Percentiles rank a stretch among this genome's conserved stretches.
phyloP scores from a whole-genome alignment of 2,888 invertebrate species.

The Oscheius myriophilus region DNA sequence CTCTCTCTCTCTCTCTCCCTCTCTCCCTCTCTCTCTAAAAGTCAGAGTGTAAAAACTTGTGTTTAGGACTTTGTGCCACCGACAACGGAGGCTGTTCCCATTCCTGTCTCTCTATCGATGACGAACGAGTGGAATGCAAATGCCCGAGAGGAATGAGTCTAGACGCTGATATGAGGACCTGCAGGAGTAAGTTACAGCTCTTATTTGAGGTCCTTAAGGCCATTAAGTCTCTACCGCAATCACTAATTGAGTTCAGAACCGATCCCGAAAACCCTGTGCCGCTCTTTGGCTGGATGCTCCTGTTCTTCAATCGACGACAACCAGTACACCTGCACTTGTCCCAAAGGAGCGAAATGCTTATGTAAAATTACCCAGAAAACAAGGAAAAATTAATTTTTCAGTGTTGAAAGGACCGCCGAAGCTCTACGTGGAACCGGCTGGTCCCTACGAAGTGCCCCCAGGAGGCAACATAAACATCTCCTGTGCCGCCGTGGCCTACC shows the following conservation, averaged over 20 bases:
- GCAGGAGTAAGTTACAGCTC: slow-evolving; percentile 54
- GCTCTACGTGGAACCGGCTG: slow-evolving; percentile 66
- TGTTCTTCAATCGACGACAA: slow-evolving; percentile 62
- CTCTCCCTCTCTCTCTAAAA: not conserved
- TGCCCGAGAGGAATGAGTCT: slow-evolving; percentile 68
- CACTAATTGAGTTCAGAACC: slow-evolving; percentile 57
- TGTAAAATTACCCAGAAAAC: slow-evolving; percentile 34
- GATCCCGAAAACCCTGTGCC: slow-evolving; percentile 66
- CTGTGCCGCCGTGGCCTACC: slow-evolving; percentile 67
- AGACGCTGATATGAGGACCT: slow-evolving; percentile 63
- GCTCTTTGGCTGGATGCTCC: slow-evolving; percentile 64
- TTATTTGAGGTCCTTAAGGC: not conserved
- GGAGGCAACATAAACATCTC: slow-evolving; percentile 69
- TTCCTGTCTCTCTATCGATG: slow-evolving; percentile 63
- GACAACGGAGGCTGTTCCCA: slow-evolving; percentile 69
- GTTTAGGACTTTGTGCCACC: slow-evolving; percentile 60
- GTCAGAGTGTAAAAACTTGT: no score
- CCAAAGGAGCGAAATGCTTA: slow-evolving; percentile 62
- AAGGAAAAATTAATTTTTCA: slow-evolving; percentile 21
- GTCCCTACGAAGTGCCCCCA: slow-evolving; percentile 66
- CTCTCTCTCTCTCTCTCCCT: not conserved
- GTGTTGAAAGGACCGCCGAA: slow-evolving; percentile 65
- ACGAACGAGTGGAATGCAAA: slow-evolving; percentile 65
- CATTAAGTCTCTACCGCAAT: not conserved
- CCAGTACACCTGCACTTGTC: slow-evolving; percentile 65